These are phyloP conservation scores for Galemys pyrenaicus DNA, from an alignment of 2,113 vertebrate genomes.

Conservation along the genomic window DNA sequence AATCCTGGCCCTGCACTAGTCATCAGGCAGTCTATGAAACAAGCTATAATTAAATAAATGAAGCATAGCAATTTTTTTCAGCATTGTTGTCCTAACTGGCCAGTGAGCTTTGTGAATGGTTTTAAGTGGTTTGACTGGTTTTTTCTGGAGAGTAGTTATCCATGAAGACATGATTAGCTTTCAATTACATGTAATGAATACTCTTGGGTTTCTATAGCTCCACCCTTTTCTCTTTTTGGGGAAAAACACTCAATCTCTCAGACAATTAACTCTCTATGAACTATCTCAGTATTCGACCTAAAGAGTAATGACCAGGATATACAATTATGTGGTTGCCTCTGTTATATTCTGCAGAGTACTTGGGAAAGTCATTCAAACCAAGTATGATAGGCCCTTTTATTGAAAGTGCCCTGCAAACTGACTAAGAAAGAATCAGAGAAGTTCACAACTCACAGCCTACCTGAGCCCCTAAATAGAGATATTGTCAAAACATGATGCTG, in stretches of 20 bases:
- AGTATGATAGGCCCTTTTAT: neutral
- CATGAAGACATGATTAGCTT: constrained; percentile 63
- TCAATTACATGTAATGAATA: constrained; percentile 58
- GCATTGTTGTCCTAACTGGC: constrained; percentile 17
- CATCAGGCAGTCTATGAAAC: neutral
- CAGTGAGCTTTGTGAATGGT: neutral
- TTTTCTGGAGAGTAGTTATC: constrained; percentile 59
- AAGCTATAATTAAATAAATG: constrained; percentile 58
- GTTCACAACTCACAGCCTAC: neutral
- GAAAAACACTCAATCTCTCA: constrained; percentile 22
- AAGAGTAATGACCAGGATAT: constrained; percentile 3
- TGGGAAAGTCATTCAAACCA: neutral
- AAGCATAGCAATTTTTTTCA: constrained; percentile 59
- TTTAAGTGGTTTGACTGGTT: neutral
- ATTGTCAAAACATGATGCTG: neutral
- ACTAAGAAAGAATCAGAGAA: neutral
- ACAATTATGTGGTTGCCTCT: neutral
- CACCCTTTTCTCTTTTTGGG: neutral
- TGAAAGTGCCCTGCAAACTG: constrained; percentile 7
- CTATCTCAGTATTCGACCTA: neutral
- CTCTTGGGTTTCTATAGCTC: constrained; percentile 48
- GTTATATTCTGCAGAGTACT: neutral
- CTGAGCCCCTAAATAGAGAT: neutral
- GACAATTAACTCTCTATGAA: constrained; percentile 31
- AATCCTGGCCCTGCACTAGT: neutral